Conservation (phyloP, 2,888 invertebrate genomes). For the Xylophagus ater region DNA sequence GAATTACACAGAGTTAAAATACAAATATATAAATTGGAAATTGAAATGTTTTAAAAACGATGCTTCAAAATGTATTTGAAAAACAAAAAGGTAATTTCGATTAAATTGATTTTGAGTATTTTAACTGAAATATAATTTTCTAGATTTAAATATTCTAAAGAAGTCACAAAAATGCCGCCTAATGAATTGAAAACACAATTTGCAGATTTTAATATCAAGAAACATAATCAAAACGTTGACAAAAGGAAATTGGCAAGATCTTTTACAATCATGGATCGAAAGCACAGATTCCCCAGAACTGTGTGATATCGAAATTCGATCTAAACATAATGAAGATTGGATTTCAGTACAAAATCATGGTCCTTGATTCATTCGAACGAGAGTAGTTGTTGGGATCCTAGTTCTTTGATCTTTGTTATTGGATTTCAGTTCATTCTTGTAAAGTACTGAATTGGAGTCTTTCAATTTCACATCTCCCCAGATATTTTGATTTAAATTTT, state of each 20-base stretch:
- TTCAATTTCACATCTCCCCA: background rate
- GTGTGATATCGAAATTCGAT: slow-evolving; percentile 53
- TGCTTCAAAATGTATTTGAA: slow-evolving; percentile 32
- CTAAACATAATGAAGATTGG: slow-evolving; percentile 43
- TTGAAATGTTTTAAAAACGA: slow-evolving; percentile 42
- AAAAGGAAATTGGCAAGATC: slow-evolving; percentile 36
- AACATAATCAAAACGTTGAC: background rate
- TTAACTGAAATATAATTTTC: background rate
- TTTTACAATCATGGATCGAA: slow-evolving; percentile 55
- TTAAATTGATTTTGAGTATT: background rate
- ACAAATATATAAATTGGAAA: slow-evolving; percentile 60
- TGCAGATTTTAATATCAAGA: background rate
- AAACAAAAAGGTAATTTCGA: slow-evolving; percentile 24
- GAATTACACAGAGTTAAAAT: slow-evolving; percentile 80
- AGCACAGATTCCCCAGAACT: slow-evolving; percentile 47
- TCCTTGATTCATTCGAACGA: too few species aligned
- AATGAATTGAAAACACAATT: slow-evolving; percentile 16
- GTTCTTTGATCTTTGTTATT: too few species aligned
- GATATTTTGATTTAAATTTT: background rate
- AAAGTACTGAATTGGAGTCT: background rate
- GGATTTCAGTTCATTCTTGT: background rate
- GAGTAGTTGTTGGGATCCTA: slow-evolving; percentile 45
- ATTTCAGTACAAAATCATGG: too few species aligned
- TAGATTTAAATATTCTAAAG: background rate
- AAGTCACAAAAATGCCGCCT: slow-evolving; percentile 3